phyloP scores from a whole-genome alignment of 2,113 vertebrate species.

The Lepidothrix coronata region DNA sequence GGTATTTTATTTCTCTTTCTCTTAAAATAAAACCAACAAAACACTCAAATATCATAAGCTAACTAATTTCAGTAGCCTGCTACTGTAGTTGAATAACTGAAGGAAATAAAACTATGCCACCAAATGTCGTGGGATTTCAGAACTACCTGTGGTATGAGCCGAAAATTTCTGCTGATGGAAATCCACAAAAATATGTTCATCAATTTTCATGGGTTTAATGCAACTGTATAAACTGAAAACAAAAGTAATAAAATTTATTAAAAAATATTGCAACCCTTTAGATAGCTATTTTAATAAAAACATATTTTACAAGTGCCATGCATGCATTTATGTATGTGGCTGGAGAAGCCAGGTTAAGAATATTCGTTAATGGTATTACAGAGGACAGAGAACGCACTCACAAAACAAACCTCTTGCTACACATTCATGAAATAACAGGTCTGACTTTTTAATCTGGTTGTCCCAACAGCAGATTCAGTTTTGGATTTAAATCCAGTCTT shows the following conservation, averaged over 20 bases:
- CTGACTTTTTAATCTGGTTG: neutral
- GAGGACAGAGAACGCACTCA: neutral
- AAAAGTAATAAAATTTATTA: neutral
- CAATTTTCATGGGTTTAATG: neutral
- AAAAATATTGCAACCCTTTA: neutral
- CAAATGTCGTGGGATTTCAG: neutral
- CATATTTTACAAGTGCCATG: neutral
- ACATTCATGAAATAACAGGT: neutral
- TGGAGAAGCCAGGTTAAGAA: neutral
- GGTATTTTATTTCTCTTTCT: neutral
- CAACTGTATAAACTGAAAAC: neutral
- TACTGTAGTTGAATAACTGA: neutral
- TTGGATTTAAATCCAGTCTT: neutral
- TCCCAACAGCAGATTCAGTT: neutral
- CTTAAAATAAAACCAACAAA: neutral
- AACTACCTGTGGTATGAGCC: neutral
- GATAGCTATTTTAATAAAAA: neutral
- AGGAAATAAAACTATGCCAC: neutral
- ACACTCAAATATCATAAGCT: neutral
- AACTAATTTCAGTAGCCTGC: neutral
- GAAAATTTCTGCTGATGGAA: neutral
- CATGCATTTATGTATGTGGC: neutral
- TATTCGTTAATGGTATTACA: neutral
- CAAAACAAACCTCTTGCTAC: neutral
- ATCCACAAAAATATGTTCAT: neutral